Conservation (phyloP, 1,140 invertebrate genomes). For the Pentalonia nigronervosa region DNA sequence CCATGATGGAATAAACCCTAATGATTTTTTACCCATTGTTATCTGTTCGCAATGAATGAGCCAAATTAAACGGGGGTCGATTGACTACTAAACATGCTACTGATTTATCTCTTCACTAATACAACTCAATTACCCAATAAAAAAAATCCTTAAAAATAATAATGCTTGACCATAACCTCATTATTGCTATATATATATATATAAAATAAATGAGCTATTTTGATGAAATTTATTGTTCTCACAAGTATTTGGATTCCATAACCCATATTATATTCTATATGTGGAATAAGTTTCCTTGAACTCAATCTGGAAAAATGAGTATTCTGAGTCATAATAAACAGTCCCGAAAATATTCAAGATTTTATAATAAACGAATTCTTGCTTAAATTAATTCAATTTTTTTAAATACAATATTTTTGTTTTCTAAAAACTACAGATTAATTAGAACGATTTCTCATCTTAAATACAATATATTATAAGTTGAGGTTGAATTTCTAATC, state of each 20-base stretch:
- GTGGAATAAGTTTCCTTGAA: background rate
- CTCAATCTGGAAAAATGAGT: background rate
- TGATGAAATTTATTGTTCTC: background rate
- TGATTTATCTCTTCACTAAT: too few species aligned
- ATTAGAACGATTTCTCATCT: too few species aligned
- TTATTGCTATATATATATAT: background rate
- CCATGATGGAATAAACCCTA: too few species aligned
- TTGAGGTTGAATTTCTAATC: background rate
- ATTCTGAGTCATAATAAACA: background rate
- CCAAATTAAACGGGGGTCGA: too few species aligned
- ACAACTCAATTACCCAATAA: too few species aligned
- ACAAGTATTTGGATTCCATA: background rate
- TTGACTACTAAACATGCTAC: too few species aligned
- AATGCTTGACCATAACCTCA: too few species aligned
- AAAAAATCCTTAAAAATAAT: too few species aligned
- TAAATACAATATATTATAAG: too few species aligned
- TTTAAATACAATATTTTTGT: background rate
- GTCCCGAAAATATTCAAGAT: background rate
- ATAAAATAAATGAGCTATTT: background rate
- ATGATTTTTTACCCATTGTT: too few species aligned
- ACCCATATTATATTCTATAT: background rate
- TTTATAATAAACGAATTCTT: background rate
- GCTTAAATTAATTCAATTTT: background rate
- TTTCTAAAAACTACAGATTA: too few species aligned
- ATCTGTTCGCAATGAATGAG: too few species aligned